Base-by-base conservation (phyloP, 2,113 vertebrate genomes). In the Chiloscyllium plagiosum region DNA sequence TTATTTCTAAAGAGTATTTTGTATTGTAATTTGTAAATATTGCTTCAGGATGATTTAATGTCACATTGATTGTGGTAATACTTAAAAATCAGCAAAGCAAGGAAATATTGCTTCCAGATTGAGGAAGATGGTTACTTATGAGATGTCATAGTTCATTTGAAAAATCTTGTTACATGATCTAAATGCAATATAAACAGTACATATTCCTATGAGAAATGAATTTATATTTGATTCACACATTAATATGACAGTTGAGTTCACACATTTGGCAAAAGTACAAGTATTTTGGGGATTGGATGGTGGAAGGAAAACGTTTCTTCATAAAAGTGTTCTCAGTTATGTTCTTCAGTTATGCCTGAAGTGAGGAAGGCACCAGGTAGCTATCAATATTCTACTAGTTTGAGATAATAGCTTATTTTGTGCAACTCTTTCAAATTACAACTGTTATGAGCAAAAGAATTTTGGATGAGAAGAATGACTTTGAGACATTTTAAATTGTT, bases 1-100 rank as follows among this genome's bases (percentile, higher is more conserved):
- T 93, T 93, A 93, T n/a, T 37, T 15, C 61, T 93, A 68, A 90
- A 92, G 89, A 72, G 68, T 24, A 72, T 95, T 22, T 52, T 72
- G 68, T 72, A 95, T 50, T 17, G 37, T 72, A 52, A 95, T 72
- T 95, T 95, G 26, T 95, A 70, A 94, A 94, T 94, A 94, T 94
- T 70, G 93, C 68, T 94, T 94, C 42, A 50, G 68, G 68, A 47
- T 70, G 24, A 94, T 69, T 47, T 70, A 94, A 70, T 3, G 12
- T 94, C 70, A 22, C 56, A 20, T 92, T 65, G 87, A n/a, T 92
- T 92, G 56, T 65, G 56, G 65, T 26, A 65, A 61, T 92, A 15
- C 52, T n/a, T 92, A 61, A n/a, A 65, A 61, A 92, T 92, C 87
- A 92, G 87, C 87, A 65, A 47, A 20, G 13, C 10, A 12, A 20